A percentile compares a stretch with the other conserved stretches of the same genome.
These are phyloP conservation scores for Psylliodes chrysocephalus DNA, from an alignment of 2,888 invertebrate species.

Conservation along the genomic window DNA sequence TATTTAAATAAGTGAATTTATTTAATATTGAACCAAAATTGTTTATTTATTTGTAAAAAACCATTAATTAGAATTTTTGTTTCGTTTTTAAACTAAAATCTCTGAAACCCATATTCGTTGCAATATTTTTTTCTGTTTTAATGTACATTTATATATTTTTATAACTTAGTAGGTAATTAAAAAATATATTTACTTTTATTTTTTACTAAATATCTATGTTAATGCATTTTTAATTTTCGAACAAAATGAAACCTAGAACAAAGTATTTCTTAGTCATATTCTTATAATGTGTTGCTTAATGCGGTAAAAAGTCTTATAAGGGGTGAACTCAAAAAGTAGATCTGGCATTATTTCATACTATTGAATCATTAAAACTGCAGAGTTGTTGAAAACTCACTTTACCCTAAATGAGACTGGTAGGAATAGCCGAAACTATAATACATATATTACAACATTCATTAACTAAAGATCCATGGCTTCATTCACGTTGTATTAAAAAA, in stretches of 20 bases:
- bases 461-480: too few relatives aligned
- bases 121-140: slow-evolving; percentile 29
- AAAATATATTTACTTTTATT: slow-evolving; percentile 14
- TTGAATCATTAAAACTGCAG: too few relatives aligned
- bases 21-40: too few relatives aligned
- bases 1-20: too few relatives aligned
- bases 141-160: slow-evolving; percentile 33
- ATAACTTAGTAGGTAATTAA: slow-evolving; percentile 21
- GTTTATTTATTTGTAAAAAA: too few relatives aligned
- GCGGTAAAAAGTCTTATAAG: not conserved
- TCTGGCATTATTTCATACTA: not conserved
- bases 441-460: too few relatives aligned
- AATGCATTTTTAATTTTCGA: slow-evolving; percentile 19
- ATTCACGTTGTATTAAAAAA: too few relatives aligned
- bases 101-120: not conserved
- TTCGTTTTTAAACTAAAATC: not conserved
- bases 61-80: too few relatives aligned
- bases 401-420: too few relatives aligned
- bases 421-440: too few relatives aligned
- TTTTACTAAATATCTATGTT: slow-evolving; percentile 21
- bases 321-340: slow-evolving; percentile 5
- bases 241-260: slow-evolving; percentile 25
- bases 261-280: slow-evolving; percentile 30
- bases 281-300: slow-evolving; percentile 29
- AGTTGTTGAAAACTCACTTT: too few relatives aligned